Percentiles rank a stretch among this genome's conserved stretches.
These are phyloP conservation scores for Apteryx mantelli DNA, from an alignment of 2,113 vertebrate genomes.

Conservation along the genomic window DNA sequence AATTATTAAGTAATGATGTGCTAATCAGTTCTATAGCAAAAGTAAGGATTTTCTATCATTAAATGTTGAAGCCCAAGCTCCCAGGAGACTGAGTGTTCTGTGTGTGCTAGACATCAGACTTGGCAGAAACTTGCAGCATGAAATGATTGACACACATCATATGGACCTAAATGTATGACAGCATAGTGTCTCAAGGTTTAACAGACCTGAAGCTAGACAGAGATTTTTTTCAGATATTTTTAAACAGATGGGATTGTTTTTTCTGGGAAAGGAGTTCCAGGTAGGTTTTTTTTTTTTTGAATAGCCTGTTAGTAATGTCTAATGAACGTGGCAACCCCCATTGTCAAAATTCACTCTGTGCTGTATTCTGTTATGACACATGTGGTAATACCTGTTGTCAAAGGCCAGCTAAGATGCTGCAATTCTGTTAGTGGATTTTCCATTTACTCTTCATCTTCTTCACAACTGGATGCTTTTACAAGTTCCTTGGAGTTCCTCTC, in stretches of 20 bases:
- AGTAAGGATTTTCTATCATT: slow-evolving; percentile 52
- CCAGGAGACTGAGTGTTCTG: slow-evolving; percentile 47
- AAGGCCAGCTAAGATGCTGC: not conserved
- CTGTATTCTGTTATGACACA: rapidly evolving
- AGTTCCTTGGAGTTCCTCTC: not conserved
- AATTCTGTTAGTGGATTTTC: not conserved
- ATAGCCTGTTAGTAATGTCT: not conserved
- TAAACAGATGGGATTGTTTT: not conserved
- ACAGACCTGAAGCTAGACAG: not conserved
- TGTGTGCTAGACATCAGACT: not conserved
- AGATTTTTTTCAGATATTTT: not conserved
- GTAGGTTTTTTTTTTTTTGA: not conserved
- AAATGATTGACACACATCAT: not conserved
- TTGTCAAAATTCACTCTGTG: not conserved
- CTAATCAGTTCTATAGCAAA: slow-evolving; percentile 53
- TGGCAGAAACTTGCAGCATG: not conserved
- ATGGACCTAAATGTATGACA: not conserved
- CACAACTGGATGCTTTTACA: not conserved
- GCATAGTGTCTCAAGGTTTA: not conserved
- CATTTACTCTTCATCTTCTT: not conserved
- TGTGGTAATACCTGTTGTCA: not conserved
- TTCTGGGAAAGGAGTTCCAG: not conserved
- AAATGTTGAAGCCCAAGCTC: slow-evolving; percentile 13
- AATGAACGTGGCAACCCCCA: not conserved
- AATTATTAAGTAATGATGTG: slow-evolving; percentile 43